Evolutionary conservation across 2,797 vertebrate species (phyloP).

Genomic region (Sciurus carolinensis): DNA sequence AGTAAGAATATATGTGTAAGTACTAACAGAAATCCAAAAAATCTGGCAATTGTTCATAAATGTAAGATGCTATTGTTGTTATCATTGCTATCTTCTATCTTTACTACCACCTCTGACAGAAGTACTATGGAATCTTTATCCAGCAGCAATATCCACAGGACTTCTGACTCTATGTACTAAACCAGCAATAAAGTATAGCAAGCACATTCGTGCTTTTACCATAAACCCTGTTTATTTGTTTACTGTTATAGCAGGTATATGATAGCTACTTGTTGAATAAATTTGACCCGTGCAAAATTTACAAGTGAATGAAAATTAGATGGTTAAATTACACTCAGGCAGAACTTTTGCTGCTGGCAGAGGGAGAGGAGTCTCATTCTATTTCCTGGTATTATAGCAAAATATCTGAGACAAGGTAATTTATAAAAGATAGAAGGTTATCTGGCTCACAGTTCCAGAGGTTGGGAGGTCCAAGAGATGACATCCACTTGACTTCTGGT

Average conservation of each 20-base stretch:
- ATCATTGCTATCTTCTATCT: neutral
- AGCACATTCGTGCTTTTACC: neutral
- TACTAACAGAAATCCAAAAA: neutral
- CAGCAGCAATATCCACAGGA: neutral
- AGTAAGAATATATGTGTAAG: neutral
- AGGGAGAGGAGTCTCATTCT: neutral
- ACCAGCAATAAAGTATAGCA: neutral
- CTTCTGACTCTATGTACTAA: neutral
- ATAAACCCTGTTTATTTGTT: neutral
- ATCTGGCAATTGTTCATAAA: neutral
- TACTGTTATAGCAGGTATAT: neutral
- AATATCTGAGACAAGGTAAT: neutral
- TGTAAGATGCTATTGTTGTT: neutral
- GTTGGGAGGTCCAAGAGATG: neutral
- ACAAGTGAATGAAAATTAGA: neutral
- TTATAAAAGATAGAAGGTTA: neutral
- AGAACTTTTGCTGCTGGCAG: neutral
- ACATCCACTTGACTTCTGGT: neutral
- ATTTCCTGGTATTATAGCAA: neutral
- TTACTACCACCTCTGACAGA: neutral
- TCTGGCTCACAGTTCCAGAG: neutral
- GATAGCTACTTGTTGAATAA: neutral
- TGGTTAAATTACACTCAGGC: neutral
- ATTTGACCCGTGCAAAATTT: neutral
- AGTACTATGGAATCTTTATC: neutral